Evolutionary conservation across 2,797 vertebrate species (phyloP), one percentile per base, ranked within the genome.

Genomic region (Chaenodraco wilsoni): DNA sequence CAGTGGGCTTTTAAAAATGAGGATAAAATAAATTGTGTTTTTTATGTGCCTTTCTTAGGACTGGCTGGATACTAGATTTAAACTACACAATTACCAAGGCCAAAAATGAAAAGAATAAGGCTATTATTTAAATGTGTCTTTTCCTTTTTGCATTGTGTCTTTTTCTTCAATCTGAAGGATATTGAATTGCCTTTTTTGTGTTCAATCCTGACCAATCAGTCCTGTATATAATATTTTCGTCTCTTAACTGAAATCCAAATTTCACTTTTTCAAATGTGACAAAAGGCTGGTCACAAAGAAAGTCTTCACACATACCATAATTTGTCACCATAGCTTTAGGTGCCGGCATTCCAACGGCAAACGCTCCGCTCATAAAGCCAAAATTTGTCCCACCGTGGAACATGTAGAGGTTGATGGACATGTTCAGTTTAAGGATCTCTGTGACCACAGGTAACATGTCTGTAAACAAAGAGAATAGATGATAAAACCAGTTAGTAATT

Each of bases 351-450:
- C 71, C 83, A 11, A 79, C 46, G 0, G 94, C 92, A 69, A 94
- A 51, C 0, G 96, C 96, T 11, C 97, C 96, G 0, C 57, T 96
- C 90, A 96, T 96, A 89, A 97, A 97, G 55, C 97, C 97, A 15
- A 98, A 98, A 89, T 97, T 97, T 51, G 96, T 98, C 66, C 96
- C 96, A 48, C 97, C 96, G 0, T 98, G 97, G 87, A 98, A 97
- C 97, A 97, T 97, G 92, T 97, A 98, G 54, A 97, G 91, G 65
- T 97, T 97, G 88, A 98, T 94, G 46, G 97, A 97, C 45, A 95
- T 94, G 72, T 93, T 94, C 0, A 79, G 66, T 19, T 93, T 76
- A 1, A 97, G 87, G 68, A 97, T 68, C 55, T 93, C 90, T 0
- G 88, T 92, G 10, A 97, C 94, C 0, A 94, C 94, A 3, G 88